Evolutionary conservation across 2,888 invertebrate genomes (phyloP).

Genomic region (Synanthedon vespiformis): DNA sequence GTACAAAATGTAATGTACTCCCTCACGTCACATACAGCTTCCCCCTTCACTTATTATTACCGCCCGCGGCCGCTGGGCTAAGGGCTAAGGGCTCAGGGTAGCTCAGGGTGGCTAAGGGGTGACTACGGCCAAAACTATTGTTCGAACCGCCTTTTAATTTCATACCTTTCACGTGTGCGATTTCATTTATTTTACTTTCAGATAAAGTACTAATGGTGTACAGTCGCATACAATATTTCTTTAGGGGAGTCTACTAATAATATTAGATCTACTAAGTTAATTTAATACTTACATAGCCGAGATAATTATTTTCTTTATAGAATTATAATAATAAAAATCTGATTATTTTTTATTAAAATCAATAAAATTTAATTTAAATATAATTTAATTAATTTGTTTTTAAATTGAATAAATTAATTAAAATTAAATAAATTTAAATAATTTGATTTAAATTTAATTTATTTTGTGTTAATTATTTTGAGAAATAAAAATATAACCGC

Average conservation of each 20-base stretch:
- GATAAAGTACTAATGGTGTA: neutral
- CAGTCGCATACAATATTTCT: neutral
- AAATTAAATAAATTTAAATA: no score
- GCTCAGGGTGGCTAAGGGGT: constrained; percentile 2
- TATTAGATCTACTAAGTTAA: neutral
- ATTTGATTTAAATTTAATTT: neutral
- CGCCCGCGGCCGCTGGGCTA: constrained; percentile 11
- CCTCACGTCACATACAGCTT: neutral
- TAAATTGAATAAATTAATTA: no score
- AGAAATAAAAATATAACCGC: no score
- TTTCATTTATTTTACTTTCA: constrained; percentile 8
- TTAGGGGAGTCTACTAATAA: neutral
- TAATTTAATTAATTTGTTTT: no score
- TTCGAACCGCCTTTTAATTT: constrained; percentile 18
- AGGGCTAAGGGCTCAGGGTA: constrained; percentile 3
- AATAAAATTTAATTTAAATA: no score
- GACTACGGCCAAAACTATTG: constrained; percentile 13
- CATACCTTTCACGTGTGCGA: constrained; percentile 5
- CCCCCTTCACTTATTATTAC: constrained; percentile 18
- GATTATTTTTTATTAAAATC: no score
- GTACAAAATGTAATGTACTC: no score
- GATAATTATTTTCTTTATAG: neutral
- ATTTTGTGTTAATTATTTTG: neutral
- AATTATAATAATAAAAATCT: neutral
- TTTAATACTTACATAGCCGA: no score